These are phyloP conservation scores for Condylura cristata DNA, from an alignment of 2,113 vertebrate species.

Conservation along the genomic window DNA sequence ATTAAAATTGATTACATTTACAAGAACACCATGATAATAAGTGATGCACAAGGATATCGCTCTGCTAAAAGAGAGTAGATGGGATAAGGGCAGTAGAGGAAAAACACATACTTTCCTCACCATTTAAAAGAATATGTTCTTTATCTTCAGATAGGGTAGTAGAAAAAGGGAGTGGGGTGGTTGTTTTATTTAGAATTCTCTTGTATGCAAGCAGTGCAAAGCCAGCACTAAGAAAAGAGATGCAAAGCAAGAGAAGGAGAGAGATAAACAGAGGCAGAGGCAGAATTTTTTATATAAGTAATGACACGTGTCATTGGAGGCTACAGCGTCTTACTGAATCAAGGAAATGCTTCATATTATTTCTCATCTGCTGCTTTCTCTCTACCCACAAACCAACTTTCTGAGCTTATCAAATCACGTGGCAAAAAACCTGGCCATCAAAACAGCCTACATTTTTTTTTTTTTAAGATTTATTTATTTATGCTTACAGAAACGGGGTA, in stretches of 20 bases:
- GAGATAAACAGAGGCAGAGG: background rate
- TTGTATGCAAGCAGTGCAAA: background rate
- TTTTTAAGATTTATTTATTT: too few relatives aligned
- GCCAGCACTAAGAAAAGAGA: background rate
- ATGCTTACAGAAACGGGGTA: too few relatives aligned
- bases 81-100: background rate
- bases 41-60: background rate
- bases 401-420: background rate
- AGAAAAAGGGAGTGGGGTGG: background rate
- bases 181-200: background rate
- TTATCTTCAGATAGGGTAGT: background rate
- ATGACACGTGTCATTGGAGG: background rate
- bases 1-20: slow-evolving; percentile 15
- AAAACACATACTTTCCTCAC: background rate
- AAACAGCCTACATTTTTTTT: background rate
- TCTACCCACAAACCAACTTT: background rate
- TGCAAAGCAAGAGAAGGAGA: background rate
- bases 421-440: background rate
- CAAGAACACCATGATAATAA: background rate
- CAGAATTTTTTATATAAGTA: background rate
- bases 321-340: background rate
- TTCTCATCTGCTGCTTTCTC: background rate
- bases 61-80: background rate
- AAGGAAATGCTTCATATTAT: background rate
- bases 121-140: slow-evolving; percentile 29